Conservation (phyloP, 2,797 vertebrate genomes). For the Muscicapa comitata region DNA sequence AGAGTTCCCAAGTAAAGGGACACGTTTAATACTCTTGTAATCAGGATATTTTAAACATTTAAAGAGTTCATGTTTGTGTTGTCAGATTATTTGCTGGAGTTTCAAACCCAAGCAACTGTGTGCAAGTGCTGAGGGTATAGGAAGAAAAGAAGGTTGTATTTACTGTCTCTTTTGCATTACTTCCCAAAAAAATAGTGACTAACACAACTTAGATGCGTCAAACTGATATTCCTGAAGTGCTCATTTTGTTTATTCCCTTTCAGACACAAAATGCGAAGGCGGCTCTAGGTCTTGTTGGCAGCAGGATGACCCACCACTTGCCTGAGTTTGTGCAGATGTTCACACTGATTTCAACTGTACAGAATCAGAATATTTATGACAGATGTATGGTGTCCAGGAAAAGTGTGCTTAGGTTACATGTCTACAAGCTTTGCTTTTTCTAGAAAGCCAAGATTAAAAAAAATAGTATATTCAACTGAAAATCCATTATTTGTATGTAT, state of each 20-base stretch:
- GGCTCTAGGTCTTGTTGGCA: not conserved
- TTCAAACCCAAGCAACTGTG: slow-evolving; percentile 3
- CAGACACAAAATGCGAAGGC: not conserved
- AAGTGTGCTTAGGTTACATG: not conserved
- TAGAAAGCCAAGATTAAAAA: not conserved
- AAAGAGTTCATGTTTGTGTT: slow-evolving; percentile 47
- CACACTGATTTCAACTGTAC: not conserved
- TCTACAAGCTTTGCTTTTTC: not conserved
- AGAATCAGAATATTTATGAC: not conserved
- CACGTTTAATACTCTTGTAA: slow-evolving; percentile 69
- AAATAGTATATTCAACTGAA: not conserved
- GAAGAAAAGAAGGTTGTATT: not conserved
- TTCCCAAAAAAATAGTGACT: not conserved
- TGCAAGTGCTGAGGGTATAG: not conserved
- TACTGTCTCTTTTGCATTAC: not conserved
- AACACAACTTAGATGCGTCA: not conserved
- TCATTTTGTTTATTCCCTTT: not conserved
- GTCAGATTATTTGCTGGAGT: slow-evolving; percentile 58
- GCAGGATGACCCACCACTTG: not conserved
- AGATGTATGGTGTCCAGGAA: not conserved
- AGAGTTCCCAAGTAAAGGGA: slow-evolving; percentile 58
- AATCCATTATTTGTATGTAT: not conserved
- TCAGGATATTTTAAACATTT: slow-evolving; percentile 65
- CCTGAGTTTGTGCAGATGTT: not conserved
- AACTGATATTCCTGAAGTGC: not conserved